phyloP scores from a whole-genome alignment of 2,797 vertebrate genomes.

The Lepidocolaptes lacrymiger region DNA sequence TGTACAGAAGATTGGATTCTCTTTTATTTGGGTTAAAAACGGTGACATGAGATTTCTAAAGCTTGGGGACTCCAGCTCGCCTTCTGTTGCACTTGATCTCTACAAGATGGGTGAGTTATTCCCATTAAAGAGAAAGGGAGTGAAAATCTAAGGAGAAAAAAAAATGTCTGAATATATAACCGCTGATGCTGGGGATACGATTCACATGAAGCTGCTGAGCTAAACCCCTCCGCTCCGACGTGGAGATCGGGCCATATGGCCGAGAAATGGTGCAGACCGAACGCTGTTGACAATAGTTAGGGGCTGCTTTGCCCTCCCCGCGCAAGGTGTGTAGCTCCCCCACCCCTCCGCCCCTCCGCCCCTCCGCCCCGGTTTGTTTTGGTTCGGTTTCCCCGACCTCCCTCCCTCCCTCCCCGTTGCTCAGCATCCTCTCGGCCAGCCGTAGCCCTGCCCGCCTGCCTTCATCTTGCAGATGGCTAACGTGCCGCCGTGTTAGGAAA shows the following conservation, averaged over 20 bases:
- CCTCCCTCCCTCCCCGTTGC: not conserved
- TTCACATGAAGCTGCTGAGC: conserved; percentile 23
- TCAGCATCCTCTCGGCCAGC: conserved; percentile 1
- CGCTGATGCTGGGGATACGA: conserved; percentile 32
- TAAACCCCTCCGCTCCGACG: conserved; percentile 14
- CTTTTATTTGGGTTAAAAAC: conserved; percentile 64
- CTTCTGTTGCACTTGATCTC: conserved; percentile 41
- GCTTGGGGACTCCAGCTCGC: conserved; percentile 57
- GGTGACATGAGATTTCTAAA: conserved; percentile 68
- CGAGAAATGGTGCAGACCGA: conserved; percentile 68
- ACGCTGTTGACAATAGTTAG: conserved; percentile 67
- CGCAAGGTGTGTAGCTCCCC: conserved; percentile 28
- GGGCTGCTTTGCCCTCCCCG: conserved; percentile 17
- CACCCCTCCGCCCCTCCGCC: not conserved
- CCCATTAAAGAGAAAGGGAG: conserved; percentile 46
- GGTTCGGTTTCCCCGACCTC: conserved; percentile 8
- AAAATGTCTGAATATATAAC: conserved; percentile 19
- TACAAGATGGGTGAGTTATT: conserved; percentile 63
- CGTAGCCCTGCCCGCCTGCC: conserved; percentile 51
- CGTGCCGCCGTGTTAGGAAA: conserved; percentile 26
- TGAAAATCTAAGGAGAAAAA: conserved; percentile 35
- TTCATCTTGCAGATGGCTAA: conserved; percentile 61
- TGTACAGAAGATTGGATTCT: conserved; percentile 58
- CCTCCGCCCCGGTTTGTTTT: conserved; percentile 19
- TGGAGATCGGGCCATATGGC: conserved; percentile 56